Evolutionary conservation across 2,888 invertebrate genomes (phyloP).

Genomic region (Ptilodon capucinus): DNA sequence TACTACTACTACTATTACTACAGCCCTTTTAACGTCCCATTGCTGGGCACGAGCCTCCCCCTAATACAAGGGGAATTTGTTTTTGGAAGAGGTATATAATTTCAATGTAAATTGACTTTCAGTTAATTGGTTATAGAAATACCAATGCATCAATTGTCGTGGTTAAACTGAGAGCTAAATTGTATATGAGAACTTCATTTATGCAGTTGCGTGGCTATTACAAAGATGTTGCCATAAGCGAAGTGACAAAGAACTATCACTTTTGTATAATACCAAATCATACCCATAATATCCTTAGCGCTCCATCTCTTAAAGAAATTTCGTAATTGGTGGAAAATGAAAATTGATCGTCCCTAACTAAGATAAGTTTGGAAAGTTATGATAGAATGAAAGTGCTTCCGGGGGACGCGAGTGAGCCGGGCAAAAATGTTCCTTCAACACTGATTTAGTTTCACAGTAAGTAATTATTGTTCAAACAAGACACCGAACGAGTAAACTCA

Average conservation of each 20-base stretch:
- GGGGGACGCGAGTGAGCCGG: slow-evolving; percentile 39
- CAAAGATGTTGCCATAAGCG: background rate
- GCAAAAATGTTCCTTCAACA: slow-evolving; percentile 58
- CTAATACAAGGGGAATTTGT: too few relatives aligned
- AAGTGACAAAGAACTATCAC: background rate
- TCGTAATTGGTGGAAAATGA: slow-evolving; percentile 73
- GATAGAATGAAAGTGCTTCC: slow-evolving; percentile 66
- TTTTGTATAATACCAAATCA: slow-evolving; percentile 18
- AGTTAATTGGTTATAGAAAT: too few relatives aligned
- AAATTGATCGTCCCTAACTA: slow-evolving; percentile 78
- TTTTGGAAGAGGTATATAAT: too few relatives aligned
- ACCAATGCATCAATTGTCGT: too few relatives aligned
- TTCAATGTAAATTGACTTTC: too few relatives aligned
- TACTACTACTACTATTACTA: too few relatives aligned
- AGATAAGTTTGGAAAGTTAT: slow-evolving; percentile 77
- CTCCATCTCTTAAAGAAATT: slow-evolving; percentile 57
- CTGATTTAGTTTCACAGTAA: slow-evolving; percentile 55
- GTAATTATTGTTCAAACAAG: slow-evolving; percentile 70
- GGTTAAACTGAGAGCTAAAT: too few relatives aligned
- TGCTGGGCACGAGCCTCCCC: too few relatives aligned
- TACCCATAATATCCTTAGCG: slow-evolving; percentile 36
- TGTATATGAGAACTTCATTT: too few relatives aligned
- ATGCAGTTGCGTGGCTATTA: background rate
- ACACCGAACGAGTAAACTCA: slow-evolving; percentile 59
- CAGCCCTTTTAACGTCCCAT: too few relatives aligned